Base-by-base conservation (phyloP, 1,140 invertebrate species). In the Mamestra configurata region DNA sequence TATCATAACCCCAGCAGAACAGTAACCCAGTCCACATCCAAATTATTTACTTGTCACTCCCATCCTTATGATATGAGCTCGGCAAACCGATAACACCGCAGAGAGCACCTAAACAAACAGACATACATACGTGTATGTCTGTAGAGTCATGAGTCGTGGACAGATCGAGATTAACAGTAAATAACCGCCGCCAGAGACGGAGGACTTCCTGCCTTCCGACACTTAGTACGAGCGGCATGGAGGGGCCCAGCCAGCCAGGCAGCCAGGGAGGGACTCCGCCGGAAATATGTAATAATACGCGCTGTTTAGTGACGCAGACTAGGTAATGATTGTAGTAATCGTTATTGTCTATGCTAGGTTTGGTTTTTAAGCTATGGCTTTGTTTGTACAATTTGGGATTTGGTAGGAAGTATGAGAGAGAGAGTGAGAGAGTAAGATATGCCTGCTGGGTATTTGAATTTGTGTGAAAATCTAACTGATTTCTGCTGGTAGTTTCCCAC, bases 151-250 rank as follows among this genome's bases (percentile, higher is more conserved):
- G 27, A 51, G 79, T 46, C 78, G 83, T 55, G 71, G 84, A 81
- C 88, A 88, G 87, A 91, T 91, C 86, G 80, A 86, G 86, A 92
- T 90, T 86, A 88, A 84, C 85, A 81, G 86, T 92, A 88, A 92
- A 88, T 92, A 92, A 92, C 89, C 68, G 86, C 20, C 72, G 80
- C 77, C 81, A 68, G 86, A 89, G 89, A 88, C 90, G 87, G 82
- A 88, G 86, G 83, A 83, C 70, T 90, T 92, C 90, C 90, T 89
- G 88, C 80, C 80, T 83, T 85, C 89, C 86, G 89, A 79, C 87
- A 84, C 83, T 87, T 89, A 90, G 90, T 88, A 85, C 78, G 72
- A 49, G 51, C 49, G 46, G n/a, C 77, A 79, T 72, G 53, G 72
- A n/a, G 20, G 77, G 76, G 70, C 20, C 59, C 6, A 8, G 31